A percentile compares a stretch with the other conserved stretches of the same genome.
Evolutionary conservation across 2,888 invertebrate species (phyloP).

Genomic region (Myathropa florea): DNA sequence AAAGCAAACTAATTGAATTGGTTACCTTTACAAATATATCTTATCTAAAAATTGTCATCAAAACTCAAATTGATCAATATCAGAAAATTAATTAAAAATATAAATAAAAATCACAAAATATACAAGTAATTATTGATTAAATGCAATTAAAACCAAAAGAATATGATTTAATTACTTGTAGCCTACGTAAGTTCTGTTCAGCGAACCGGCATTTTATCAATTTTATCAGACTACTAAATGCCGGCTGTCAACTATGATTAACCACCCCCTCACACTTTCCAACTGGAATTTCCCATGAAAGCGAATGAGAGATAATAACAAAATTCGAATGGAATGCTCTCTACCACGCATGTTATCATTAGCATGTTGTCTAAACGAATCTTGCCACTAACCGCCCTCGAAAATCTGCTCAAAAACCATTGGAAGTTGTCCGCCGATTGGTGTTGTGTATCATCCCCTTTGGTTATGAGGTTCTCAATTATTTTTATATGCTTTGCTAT

Average conservation of each 20-base stretch:
- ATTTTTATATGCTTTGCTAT: slow-evolving; percentile 41
- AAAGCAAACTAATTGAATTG: slow-evolving; percentile 6
- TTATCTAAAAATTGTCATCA: slow-evolving; percentile 33
- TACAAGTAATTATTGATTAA: slow-evolving; percentile 46
- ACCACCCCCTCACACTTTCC: slow-evolving; percentile 16
- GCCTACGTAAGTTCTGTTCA: slow-evolving; percentile 10
- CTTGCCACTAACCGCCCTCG: slow-evolving; percentile 65
- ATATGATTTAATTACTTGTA: slow-evolving; percentile 37
- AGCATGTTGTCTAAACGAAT: slow-evolving; percentile 29
- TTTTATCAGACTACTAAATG: slow-evolving; percentile 9
- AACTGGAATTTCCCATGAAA: slow-evolving; percentile 35
- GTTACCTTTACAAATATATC: neutral
- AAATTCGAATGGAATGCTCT: slow-evolving; percentile 44
- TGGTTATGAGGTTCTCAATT: slow-evolving; percentile 58
- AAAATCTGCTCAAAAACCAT: slow-evolving; percentile 50
- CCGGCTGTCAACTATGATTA: neutral
- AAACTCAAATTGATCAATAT: slow-evolving; percentile 7
- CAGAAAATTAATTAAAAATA: slow-evolving; percentile 30
- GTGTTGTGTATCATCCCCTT: slow-evolving; percentile 64
- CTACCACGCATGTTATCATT: slow-evolving; percentile 59
- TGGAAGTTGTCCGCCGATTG: slow-evolving; percentile 67
- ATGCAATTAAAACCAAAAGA: slow-evolving; percentile 20
- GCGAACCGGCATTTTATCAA: slow-evolving; percentile 17
- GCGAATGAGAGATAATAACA: slow-evolving; percentile 33
- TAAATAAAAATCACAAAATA: slow-evolving; percentile 1